Base-by-base conservation (phyloP, 2,888 invertebrate species). In the Polydrusus tereticollis region DNA sequence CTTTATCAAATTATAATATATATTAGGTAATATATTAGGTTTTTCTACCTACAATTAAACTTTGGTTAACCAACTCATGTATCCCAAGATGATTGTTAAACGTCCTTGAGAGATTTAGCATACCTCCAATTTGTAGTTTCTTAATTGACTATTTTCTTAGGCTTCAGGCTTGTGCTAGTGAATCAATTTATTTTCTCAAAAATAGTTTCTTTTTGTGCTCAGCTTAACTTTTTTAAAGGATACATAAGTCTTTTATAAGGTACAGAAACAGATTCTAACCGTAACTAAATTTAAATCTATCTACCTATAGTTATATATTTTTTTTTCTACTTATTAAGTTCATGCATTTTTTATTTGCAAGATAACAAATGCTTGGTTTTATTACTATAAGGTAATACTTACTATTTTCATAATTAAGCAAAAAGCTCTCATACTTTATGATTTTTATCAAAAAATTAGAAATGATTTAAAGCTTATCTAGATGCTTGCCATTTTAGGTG, bases 21-120 rank as follows among this genome's bases (percentile, higher is more conserved):
- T 77, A 38, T 55, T 55, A 55, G 29, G 59, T 77, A 77, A 80
- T 82, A 81, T 80, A 81, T 78, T 79, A 80, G 74, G 79, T 79
- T 75, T 68, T 66, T 73, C 78, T 78, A 68, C 72, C 75, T 79
- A 79, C 80, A 80, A 78, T 78, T 80, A 80, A 84, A 82, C 84
- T 84, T 84, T 84, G 84, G 84, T 84, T 82, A 83, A 80, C 77
- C 79, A 79, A 82, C 78, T 78, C 76, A 81, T 82, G 82, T 82
- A 82, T 82, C 83, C 78, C 77, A 78, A n/a, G n/a, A n/a, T 73
- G 66, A 59, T 33, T 29, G 41, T 45, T 47, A 60, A 36, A 60
- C 38, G 26, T 21, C 29, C 26, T 16, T 14, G 23, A 38, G 36
- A 52, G 33, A 26, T 36, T 63, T 20, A 38, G 45, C 18, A 47